Evolutionary conservation across 2,888 invertebrate genomes (phyloP).

Genomic region (Drosophila prostipennis): DNA sequence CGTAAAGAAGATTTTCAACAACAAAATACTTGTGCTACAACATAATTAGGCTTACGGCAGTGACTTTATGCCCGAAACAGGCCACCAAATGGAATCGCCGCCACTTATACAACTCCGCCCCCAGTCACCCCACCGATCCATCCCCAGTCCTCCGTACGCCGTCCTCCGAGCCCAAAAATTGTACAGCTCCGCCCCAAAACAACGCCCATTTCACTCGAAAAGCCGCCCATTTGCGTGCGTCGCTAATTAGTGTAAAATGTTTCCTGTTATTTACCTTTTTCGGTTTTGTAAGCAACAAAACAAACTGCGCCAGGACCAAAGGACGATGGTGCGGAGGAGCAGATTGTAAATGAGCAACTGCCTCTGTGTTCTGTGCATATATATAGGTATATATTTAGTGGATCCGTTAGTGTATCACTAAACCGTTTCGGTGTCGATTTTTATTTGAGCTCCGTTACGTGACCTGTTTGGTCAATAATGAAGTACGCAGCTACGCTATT

Average conservation of each 20-base stretch:
- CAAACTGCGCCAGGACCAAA: slow-evolving; percentile 44
- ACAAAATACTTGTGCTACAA: slow-evolving; percentile 66
- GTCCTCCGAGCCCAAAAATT: slow-evolving; percentile 3
- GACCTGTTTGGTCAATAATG: slow-evolving; percentile 72
- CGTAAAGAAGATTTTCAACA: slow-evolving; percentile 54
- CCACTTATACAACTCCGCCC: slow-evolving; percentile 23
- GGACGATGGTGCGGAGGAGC: slow-evolving; percentile 1
- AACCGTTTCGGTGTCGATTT: slow-evolving; percentile 69
- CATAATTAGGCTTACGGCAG: slow-evolving; percentile 76
- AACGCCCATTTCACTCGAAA: slow-evolving; percentile 21
- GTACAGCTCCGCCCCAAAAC: not conserved
- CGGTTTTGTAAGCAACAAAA: slow-evolving; percentile 63
- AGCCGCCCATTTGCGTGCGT: slow-evolving; percentile 71
- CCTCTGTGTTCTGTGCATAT: slow-evolving; percentile 6
- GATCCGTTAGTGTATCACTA: slow-evolving; percentile 50
- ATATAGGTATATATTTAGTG: slow-evolving; percentile 27
- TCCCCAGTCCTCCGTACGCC: not conserved
- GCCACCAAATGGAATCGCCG: slow-evolving; percentile 53
- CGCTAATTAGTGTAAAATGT: slow-evolving; percentile 80
- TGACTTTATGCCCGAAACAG: slow-evolving; percentile 61
- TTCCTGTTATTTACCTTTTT: slow-evolving; percentile 79
- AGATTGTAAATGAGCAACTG: slow-evolving; percentile 62
- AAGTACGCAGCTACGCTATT: slow-evolving; percentile 60
- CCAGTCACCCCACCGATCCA: slow-evolving; percentile 6
- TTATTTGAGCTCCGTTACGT: slow-evolving; percentile 69